Evolutionary conservation across 2,888 invertebrate species (phyloP).

Genomic region (Drosophila aldrichi): DNA sequence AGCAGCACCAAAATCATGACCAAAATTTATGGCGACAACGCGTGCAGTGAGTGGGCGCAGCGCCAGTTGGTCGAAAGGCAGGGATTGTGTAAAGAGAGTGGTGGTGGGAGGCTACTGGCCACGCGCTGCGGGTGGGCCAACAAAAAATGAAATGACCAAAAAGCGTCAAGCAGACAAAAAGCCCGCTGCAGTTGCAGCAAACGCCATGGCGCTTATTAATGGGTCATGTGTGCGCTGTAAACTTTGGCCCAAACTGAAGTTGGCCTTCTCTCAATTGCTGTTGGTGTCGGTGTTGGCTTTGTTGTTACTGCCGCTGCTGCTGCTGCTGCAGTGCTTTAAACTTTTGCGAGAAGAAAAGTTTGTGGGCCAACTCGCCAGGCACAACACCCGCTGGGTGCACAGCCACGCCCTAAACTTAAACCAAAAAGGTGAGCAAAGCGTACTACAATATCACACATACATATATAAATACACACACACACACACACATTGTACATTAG

Average conservation of each 20-base stretch:
- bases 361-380: slow-evolving; percentile 21
- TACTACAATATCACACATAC: neutral
- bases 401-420: neutral
- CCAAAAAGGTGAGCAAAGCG: slow-evolving; percentile 17
- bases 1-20: slow-evolving; percentile 43
- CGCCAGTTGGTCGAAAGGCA: slow-evolving; percentile 27
- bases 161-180: slow-evolving; percentile 29
- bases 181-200: slow-evolving; percentile 30
- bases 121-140: slow-evolving; percentile 24
- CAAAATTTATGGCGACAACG: slow-evolving; percentile 73
- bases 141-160: slow-evolving; percentile 57
- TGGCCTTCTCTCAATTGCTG: slow-evolving; percentile 15
- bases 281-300: neutral
- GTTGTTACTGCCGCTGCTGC: neutral
- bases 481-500: neutral
- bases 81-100: neutral
- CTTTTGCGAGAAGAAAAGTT: slow-evolving; percentile 44
- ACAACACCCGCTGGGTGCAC: slow-evolving; percentile 1
- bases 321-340: slow-evolving; percentile 39
- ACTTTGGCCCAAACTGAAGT: slow-evolving; percentile 44
- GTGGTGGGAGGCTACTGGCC: neutral
- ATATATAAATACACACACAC: neutral
- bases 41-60: slow-evolving; percentile 58
- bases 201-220: slow-evolving; percentile 67
- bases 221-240: slow-evolving; percentile 70